Evolutionary conservation across 1,140 invertebrate species (phyloP), one percentile per base, ranked within the genome.

Genomic region (Aphelenchoides avenae): DNA sequence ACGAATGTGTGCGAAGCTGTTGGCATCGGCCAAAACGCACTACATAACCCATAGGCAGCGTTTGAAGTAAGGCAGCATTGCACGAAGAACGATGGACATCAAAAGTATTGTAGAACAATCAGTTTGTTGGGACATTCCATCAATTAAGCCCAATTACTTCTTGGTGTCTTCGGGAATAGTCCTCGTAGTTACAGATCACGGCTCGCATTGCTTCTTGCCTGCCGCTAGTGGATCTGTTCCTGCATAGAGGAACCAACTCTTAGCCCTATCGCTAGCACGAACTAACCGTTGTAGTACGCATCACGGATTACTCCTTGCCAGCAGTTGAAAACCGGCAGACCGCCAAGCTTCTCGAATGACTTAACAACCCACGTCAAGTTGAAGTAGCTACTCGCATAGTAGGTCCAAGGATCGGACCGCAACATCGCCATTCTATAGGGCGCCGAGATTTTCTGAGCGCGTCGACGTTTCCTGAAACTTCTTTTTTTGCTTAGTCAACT

Each of bases 361-460:
- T 54, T 39, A 4, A 26, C 49, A 15, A 70, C 60, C 68, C 68
- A 73, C 7, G 30, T 55, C 29, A 42, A 47, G 40, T 70, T 65
- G 57, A 55, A 71, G 27, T 70, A 70, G 2, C 68, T 61, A n/a
- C 39, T 33, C 18, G 58, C 51, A 52, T 70, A 70, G 24, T 58
- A 48, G 4, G 41, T 37, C n/a, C 55, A 60, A 9, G 43, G 44
- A 30, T 70, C 68, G 5, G 66, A 52, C 2, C 71, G 41, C 18
- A 70, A 40, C 2, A 68, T 57, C 5, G 56, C 62, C 20, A 69
- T 46, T 13, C 34, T 6, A 15, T 41, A 56, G 2, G 20, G 13
- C 13, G 15, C 18, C 22, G 50, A 52, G n/a, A n/a, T n/a, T n/a
- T n/a, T n/a, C n/a, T n/a, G n/a, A n/a, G n/a, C n/a, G n/a, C n/a